Evolutionary conservation across 2,113 vertebrate species (phyloP), one percentile per base, ranked within the genome.

Genomic region (Gobio gobio): DNA sequence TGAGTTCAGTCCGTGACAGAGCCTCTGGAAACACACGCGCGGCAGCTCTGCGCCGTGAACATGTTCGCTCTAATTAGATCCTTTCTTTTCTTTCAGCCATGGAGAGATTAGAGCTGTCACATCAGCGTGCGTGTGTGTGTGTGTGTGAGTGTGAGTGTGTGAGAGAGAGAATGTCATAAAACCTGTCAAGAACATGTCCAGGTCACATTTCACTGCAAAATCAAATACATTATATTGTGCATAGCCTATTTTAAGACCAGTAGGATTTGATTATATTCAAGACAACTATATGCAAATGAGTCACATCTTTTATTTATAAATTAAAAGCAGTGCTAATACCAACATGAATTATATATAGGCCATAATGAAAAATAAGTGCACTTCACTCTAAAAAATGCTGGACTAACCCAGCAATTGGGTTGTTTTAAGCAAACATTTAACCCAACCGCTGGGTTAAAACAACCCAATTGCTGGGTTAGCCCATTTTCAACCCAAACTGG

Each of bases 71-170:
- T 64, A 14, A 86, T 83, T 64, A 77, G 10, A 49, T 59, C 12
- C 78, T 36, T 78, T 87, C 58, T 80, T 78, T 70, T 76, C 68
- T 79, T 73, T 84, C 70, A 85, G 73, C 80, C 78, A 78, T 74
- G 73, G 56, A 82, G 84, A 87, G 87, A 90, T 87, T 88, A 88
- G 40, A 59, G 63, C 66, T 85, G 82, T 85, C 87, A 64, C 73
- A 76, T 85, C 45, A 83, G 89, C 73, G 86, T 56, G 89, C 86
- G 72, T 33, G 86, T 78, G 36, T 40, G 86, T 56, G 89, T 87
- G 68, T 26, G 86, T 78, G 82, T 80, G 86, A 83, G 76, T 87
- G 89, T 85, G 89, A 90, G 74, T 43, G 82, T 13, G 66, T 13
- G 68, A 45, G 81, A 43, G 68, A 61, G 56, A 66, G 77, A n/a